Evolutionary conservation across 2,113 vertebrate genomes (phyloP).

Genomic region (Patagioenas fasciata): DNA sequence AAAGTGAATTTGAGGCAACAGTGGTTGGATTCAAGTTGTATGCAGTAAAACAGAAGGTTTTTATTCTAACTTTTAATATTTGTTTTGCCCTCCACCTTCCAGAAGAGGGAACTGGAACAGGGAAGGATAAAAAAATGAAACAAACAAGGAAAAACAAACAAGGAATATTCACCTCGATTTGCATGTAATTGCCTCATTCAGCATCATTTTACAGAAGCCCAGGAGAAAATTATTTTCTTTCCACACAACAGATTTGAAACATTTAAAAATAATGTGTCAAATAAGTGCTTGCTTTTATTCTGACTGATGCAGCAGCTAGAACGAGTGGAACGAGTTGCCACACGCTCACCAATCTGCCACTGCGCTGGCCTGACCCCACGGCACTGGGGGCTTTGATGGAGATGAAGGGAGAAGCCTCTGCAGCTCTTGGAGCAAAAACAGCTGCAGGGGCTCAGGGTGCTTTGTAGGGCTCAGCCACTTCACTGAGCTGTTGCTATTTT

Average conservation of each 20-base stretch:
- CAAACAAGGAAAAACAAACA: neutral
- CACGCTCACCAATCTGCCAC: neutral
- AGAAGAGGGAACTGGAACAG: neutral
- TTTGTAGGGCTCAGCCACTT: conserved; percentile 21
- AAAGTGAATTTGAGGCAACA: neutral
- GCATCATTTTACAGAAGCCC: neutral
- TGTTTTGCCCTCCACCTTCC: neutral
- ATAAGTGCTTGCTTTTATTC: neutral
- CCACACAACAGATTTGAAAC: neutral
- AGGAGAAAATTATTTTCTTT: neutral
- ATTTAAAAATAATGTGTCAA: neutral
- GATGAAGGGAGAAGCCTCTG: neutral
- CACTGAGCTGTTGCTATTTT: conserved; percentile 25
- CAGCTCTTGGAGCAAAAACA: neutral
- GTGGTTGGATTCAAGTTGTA: neutral
- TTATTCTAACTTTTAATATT: neutral
- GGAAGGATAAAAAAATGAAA: neutral
- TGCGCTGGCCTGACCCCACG: neutral
- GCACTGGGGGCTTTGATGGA: neutral
- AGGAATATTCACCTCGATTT: neutral
- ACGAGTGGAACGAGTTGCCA: neutral
- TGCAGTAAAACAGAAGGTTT: neutral
- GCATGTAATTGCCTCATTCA: conserved; percentile 35
- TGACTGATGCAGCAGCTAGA: neutral
- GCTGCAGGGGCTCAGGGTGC: conserved; percentile 34